Percentiles rank a stretch among this genome's conserved stretches.
These are phyloP conservation scores for Chitala chitala DNA, from an alignment of 2,113 vertebrate species.

Conservation along the genomic window DNA sequence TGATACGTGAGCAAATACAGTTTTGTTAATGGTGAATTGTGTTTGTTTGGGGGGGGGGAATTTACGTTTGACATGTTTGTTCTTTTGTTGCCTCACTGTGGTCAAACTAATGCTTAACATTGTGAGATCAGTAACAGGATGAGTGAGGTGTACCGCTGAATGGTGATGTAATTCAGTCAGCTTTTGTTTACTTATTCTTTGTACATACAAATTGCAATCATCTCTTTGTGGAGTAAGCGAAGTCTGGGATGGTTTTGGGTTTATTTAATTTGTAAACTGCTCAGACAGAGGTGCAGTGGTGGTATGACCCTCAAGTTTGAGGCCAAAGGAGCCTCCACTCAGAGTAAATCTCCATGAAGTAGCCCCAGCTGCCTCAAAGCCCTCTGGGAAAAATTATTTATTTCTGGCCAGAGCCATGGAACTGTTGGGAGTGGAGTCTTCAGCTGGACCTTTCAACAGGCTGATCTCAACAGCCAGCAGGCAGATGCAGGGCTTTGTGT, in stretches of 20 bases:
- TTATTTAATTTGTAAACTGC: constrained; percentile 32
- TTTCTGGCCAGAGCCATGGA: neutral
- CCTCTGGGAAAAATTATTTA: constrained; percentile 4
- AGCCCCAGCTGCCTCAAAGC: neutral
- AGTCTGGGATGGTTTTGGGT: constrained; percentile 24
- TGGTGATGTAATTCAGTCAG: too few species aligned
- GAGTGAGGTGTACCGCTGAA: too few species aligned
- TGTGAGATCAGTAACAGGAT: too few species aligned
- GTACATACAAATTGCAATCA: neutral
- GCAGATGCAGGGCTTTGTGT: neutral
- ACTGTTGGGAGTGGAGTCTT: neutral
- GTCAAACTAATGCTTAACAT: neutral
- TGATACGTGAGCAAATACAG: neutral
- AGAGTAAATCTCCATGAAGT: neutral
- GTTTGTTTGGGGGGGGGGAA: neutral
- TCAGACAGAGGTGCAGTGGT: neutral
- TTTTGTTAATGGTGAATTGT: neutral
- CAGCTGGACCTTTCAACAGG: neutral
- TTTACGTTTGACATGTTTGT: neutral
- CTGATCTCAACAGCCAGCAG: neutral
- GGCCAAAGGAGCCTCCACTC: neutral
- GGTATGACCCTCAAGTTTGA: neutral
- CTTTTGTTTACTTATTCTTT: neutral
- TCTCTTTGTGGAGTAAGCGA: neutral
- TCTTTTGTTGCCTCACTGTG: neutral